Evolutionary conservation across 2,888 invertebrate genomes (phyloP).

Genomic region (Heliconius ethilla): DNA sequence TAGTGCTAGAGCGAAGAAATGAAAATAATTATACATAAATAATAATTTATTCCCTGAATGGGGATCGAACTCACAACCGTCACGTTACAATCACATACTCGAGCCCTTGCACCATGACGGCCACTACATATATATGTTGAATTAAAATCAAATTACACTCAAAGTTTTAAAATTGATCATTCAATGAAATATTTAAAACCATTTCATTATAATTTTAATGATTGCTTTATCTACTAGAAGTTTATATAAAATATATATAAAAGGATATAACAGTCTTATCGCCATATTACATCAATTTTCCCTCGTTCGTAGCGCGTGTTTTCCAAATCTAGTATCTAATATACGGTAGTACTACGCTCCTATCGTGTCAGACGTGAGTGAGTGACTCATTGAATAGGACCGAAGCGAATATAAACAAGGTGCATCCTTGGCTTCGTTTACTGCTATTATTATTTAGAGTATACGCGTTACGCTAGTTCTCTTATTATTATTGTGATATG

Average conservation of each 20-base stretch:
- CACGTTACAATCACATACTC: no score
- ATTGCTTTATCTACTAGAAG: not conserved
- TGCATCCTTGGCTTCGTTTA: slow-evolving; percentile 46
- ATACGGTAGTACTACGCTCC: slow-evolving; percentile 17
- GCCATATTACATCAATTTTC: not conserved
- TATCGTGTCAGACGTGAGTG: not conserved
- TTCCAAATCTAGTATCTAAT: slow-evolving; percentile 17
- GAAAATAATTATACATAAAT: no score
- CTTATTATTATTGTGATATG: not conserved
- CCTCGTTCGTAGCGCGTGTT: slow-evolving; percentile 18
- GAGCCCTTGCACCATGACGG: no score
- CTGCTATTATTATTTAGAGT: slow-evolving; percentile 29
- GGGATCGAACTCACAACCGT: no score
- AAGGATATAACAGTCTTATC: slow-evolving; percentile 1
- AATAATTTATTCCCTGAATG: no score
- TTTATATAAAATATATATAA: not conserved
- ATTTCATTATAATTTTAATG: not conserved
- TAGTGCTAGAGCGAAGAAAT: no score
- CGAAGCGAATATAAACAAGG: slow-evolving; percentile 40
- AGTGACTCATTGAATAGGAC: slow-evolving; percentile 41
- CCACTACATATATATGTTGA: no score
- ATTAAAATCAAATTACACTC: no score
- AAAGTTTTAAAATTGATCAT: no score
- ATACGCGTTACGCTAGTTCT: slow-evolving; percentile 1
- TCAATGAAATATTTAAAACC: no score